Base-by-base conservation (phyloP, 2,113 vertebrate genomes). In the Mugil cephalus region DNA sequence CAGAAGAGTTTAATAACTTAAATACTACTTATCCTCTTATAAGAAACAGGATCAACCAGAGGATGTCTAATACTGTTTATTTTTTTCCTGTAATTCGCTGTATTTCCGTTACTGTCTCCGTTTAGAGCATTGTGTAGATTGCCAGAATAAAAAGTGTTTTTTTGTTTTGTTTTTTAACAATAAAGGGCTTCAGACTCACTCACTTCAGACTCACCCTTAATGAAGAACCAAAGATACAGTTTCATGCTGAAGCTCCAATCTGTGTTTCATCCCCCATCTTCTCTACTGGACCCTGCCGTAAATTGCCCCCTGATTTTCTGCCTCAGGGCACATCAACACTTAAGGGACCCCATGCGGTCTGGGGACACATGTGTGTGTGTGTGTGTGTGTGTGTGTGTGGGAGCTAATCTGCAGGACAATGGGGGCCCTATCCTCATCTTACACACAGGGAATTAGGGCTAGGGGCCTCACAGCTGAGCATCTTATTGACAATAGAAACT, bases 281-380 rank as follows among this genome's bases (percentile, higher is more conserved):
- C 72, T 79, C 75, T 62, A 79, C 70, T 76, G 72, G 86, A 76
- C 70, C 60, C 66, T 74, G 62, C 71, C 66, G 40, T 86, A 91
- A 93, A 93, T 91, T 92, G 87, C 67, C 83, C 84, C 74, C 85
- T 91, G 84, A 91, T 93, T 93, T 94, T 92, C 90, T 87, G 92
- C 93, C 89, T 92, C 76, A 91, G 70, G 90, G 89, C 88, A 68
- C 89, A 90, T 91, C 90, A 80, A 91, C 91, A 93, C 88, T 93
- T 91, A 89, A 87, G 77, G 85, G 74, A 82, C 80, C 89, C 86
- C 86, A 87, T 89, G 91, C 71, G 92, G 86, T 85, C 63, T 53
- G 35, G 36, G 60, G 50, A 71, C 67, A 62, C 69, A 43, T 77
- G 62, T 74, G 55, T 47, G 53, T 62, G 19, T 61, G 79, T 83